Base-by-base conservation (phyloP, 2,113 vertebrate species). In the Gobio gobio region DNA sequence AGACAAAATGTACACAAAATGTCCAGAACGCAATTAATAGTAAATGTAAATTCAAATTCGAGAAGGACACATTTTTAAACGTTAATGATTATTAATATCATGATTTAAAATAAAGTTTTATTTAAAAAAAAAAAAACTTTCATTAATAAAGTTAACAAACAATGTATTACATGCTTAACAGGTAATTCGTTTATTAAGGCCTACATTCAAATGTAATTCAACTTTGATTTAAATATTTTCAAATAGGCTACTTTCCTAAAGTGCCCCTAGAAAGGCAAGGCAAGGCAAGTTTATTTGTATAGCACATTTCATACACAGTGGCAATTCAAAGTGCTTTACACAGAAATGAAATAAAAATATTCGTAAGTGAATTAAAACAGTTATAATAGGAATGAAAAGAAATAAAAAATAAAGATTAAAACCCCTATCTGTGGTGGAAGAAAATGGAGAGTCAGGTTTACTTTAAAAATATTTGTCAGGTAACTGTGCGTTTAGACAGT, bases 201-300 rank as follows among this genome's bases (percentile, higher is more conserved):
- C 43, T 74, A 74, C 22, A 74, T 74, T 74, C n/a, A 74, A 73
- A 26, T 74, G 22, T 74, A 13, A 49, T 47, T 47, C 5, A 24
- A 14, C n/a, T 49, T 49, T 24, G 72, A 78, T 40, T 56, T 29
- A 40, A 13, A 2, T n/a, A 20, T 77, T 56, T 76, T 56, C 16
- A 13, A 33, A 77, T 36, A n/a, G n/a, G n/a, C n/a, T n/a, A 5
- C 4, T 72, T n/a, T 45, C 2, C n/a, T n/a, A 45, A 77, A 76
- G 14, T 20, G 24, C 1, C 73, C 43, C 43, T 16, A 77, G 8
- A n/a, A n/a, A n/a, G n/a, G n/a, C n/a, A n/a, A n/a, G n/a, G n/a
- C n/a, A n/a, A n/a, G n/a, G n/a, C n/a, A n/a, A n/a, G n/a, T n/a
- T n/a, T n/a, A n/a, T n/a, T n/a, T n/a, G n/a, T n/a, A n/a, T n/a